A percentile compares a stretch with the other conserved stretches of the same genome.
phyloP scores from a whole-genome alignment of 2,888 invertebrate genomes.

The Brachypterus glaber region DNA sequence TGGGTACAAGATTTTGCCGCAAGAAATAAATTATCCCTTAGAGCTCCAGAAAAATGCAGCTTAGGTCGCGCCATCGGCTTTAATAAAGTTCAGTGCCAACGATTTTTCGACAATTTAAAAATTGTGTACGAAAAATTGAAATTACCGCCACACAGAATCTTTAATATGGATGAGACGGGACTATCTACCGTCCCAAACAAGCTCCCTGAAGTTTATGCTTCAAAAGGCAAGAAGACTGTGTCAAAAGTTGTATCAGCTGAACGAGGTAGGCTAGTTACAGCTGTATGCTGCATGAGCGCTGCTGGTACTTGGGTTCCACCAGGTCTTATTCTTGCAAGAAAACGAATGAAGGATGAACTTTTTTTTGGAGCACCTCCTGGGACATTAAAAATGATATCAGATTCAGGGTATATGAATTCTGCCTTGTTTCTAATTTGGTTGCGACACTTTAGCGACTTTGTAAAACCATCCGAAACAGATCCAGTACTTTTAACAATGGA shows the following conservation, averaged over 20 bases:
- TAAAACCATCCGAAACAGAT: slow-evolving; percentile 4
- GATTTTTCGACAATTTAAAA: not conserved
- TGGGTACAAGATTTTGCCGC: slow-evolving; percentile 6
- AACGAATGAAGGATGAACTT: slow-evolving; percentile 18
- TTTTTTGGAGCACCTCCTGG: slow-evolving; percentile 13
- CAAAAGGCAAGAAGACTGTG: slow-evolving; percentile 24
- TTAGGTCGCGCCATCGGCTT: not conserved
- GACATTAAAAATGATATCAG: slow-evolving; percentile 8
- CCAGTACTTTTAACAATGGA: slow-evolving; percentile 13
- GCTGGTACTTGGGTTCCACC: slow-evolving; percentile 27
- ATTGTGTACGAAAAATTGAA: slow-evolving; percentile 5
- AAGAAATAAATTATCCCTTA: not conserved
- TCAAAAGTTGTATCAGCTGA: slow-evolving; percentile 23
- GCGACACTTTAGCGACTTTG: slow-evolving; percentile 10
- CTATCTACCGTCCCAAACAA: slow-evolving; percentile 26
- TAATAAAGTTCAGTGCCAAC: not conserved
- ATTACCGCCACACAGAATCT: slow-evolving; percentile 20
- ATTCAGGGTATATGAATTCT: slow-evolving; percentile 13
- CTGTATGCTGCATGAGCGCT: slow-evolving; percentile 25
- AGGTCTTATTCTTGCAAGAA: slow-evolving; percentile 25
- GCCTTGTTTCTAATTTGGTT: slow-evolving; percentile 14
- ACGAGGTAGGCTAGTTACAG: slow-evolving; percentile 22
- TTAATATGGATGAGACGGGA: slow-evolving; percentile 25
- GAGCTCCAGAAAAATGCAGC: slow-evolving; percentile 1
- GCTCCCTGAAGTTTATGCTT: slow-evolving; percentile 22